Evolutionary conservation across 2,888 invertebrate genomes (phyloP).

Genomic region (Oxystoma pomonae): DNA sequence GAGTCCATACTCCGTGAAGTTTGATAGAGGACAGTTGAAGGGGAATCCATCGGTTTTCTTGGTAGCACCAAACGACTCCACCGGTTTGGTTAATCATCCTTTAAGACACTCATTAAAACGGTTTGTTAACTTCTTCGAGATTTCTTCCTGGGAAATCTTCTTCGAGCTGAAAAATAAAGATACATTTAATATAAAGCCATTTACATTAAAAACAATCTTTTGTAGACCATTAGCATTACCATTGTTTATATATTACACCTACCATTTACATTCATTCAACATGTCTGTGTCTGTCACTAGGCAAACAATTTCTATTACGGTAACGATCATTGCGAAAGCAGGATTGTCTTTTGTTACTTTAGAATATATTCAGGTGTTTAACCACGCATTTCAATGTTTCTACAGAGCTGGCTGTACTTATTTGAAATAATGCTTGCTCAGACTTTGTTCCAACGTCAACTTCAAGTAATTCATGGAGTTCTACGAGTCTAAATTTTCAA

Average conservation of each 20-base stretch:
- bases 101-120: constrained; percentile 34
- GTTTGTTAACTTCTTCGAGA: constrained; percentile 13
- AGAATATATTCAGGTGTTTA: background rate
- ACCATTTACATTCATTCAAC: too few relatives aligned
- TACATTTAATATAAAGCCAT: too few relatives aligned
- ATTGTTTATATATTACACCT: too few relatives aligned
- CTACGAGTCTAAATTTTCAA: too few relatives aligned
- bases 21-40: constrained; percentile 63
- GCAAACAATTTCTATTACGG: background rate
- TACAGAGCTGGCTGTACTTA: too few relatives aligned
- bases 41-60: constrained; percentile 65
- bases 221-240: too few relatives aligned
- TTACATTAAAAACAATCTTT: background rate
- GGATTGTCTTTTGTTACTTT: background rate
- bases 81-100: constrained; percentile 60
- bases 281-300: background rate
- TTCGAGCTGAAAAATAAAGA: background rate
- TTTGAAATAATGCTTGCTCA: too few relatives aligned
- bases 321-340: background rate
- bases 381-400: background rate
- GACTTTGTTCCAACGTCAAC: too few relatives aligned
- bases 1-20: constrained; percentile 61
- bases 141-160: background rate
- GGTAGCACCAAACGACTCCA: constrained; percentile 65
- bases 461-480: too few relatives aligned